Evolutionary conservation across 2,888 invertebrate genomes (phyloP), one percentile per base, ranked within the genome.

Genomic region (Eupeodes latifasciatus): DNA sequence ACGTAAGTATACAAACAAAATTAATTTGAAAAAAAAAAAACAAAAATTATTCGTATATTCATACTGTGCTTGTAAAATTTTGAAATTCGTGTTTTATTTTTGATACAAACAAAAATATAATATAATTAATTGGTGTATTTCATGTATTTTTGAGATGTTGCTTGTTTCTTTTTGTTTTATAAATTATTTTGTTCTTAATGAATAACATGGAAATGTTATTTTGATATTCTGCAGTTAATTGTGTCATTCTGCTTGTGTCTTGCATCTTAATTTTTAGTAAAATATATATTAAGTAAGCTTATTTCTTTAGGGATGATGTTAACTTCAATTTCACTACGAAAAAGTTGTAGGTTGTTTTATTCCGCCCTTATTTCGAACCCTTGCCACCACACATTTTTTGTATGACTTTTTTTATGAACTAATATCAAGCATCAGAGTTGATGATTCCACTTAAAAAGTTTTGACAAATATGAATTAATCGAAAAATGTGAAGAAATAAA

Each of bases 1-100:
- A 88, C 88, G 88, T 88, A 88, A 88, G 88, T 88, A 88, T 86
- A 64, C 3, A 83, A 64, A 69, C n/a, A 47, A 74, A 27, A 27
- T 27, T 3, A 83, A 86, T 71, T 78, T 64, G 34, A 67, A 62
- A 85, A 16, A 81, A 59, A 67, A 61, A 80, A 80, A 72, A 66
- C 19, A 36, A 61, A 78, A 67, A 66, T 44, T 67, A 84, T 85
- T 83, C 80, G 84, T 85, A 81, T 62, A 81, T 62, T 80, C 71
- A 72, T 80, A 80, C 69, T 83, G 66, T 83, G 51, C 77, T 72
- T 81, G 57, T 77, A 76, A 81, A 61, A 62, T 66, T 66, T 57
- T 40, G 34, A 69, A 81, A 81, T 85, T 75, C 44, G 40, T 79
- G 69, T 75, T n/a, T 69, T n/a, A 27, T 3, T 44, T 57, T 53